A percentile compares a stretch with the other conserved stretches of the same genome.
These are phyloP conservation scores for Anthopleura sola DNA, from an alignment of 64 coral and sea anemone genomes.

Conservation along the genomic window DNA sequence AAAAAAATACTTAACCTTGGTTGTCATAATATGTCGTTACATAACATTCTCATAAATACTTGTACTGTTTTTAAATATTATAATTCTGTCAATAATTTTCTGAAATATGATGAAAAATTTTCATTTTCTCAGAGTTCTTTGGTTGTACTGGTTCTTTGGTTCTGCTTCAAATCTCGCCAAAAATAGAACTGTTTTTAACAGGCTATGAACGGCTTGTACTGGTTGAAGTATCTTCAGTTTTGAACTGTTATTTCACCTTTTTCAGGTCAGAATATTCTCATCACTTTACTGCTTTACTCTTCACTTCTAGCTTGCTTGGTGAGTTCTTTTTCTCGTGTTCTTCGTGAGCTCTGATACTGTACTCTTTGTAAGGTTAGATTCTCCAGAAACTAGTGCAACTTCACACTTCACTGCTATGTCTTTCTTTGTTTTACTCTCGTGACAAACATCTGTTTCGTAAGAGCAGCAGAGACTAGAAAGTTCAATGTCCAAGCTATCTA, in stretches of 20 bases:
- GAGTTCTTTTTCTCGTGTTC: not conserved
- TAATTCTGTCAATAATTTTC: no score
- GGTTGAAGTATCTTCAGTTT: not conserved
- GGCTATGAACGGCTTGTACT: no score
- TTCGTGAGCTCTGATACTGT: not conserved
- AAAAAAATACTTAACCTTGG: no score
- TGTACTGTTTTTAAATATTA: no score
- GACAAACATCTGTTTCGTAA: not conserved
- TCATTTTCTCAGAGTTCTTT: no score
- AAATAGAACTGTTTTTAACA: no score
- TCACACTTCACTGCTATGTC: not conserved
- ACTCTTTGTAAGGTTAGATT: not conserved
- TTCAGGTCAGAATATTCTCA: not conserved
- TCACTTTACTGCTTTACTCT: not conserved
- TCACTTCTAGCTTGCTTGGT: not conserved
- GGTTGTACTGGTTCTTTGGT: no score
- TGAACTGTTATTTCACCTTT: not conserved
- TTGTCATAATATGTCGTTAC: no score
- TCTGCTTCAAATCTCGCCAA: no score
- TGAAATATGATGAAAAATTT: no score
- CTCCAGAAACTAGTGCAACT: not conserved
- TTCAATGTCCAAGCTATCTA: not conserved
- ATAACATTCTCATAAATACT: no score
- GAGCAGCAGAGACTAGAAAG: slow-evolving; percentile 3
- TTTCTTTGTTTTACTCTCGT: not conserved